A percentile compares a stretch with the other conserved stretches of the same genome.
phyloP scores from a whole-genome alignment of 2,888 invertebrate genomes.

The Quadroppia sp. region DNA sequence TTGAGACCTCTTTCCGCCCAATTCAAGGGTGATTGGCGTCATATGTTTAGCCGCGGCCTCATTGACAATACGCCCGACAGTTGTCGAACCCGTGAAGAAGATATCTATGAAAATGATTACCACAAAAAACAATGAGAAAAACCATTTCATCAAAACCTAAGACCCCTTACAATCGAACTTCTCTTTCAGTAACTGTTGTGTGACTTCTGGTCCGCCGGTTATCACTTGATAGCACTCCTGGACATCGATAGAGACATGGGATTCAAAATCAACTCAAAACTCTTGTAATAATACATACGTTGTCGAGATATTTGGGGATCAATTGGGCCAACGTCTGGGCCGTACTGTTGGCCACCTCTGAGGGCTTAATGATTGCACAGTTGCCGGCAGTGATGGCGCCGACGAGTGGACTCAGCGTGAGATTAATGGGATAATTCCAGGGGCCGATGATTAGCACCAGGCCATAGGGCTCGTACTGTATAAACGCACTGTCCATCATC shows the following conservation, averaged over 20 bases:
- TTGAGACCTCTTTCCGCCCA: constrained; percentile 59
- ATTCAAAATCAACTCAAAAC: background rate
- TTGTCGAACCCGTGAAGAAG: constrained; percentile 58
- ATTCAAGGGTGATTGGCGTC: constrained; percentile 59
- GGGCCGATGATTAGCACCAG: constrained; percentile 67
- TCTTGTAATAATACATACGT: constrained; percentile 49
- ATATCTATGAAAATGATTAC: constrained; percentile 56
- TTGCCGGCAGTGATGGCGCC: constrained; percentile 84
- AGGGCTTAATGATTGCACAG: constrained; percentile 60
- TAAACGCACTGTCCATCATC: constrained; percentile 54
- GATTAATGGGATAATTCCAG: constrained; percentile 59
- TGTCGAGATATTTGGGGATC: constrained; percentile 80
- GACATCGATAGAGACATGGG: constrained; percentile 40
- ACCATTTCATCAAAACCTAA: too few species aligned
- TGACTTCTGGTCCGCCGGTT: constrained; percentile 56
- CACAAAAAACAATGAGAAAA: too few species aligned
- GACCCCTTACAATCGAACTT: constrained; percentile 48
- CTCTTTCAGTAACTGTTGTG: constrained; percentile 56
- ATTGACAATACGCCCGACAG: constrained; percentile 56
- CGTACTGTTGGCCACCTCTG: constrained; percentile 73
- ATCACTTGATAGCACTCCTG: constrained; percentile 56
- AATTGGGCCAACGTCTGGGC: constrained; percentile 68
- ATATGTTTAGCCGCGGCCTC: constrained; percentile 57
- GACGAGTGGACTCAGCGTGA: constrained; percentile 54
- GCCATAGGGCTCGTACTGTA: constrained; percentile 79